Evolutionary conservation across 92 coral and sea anemone species (phyloP).

Genomic region (Palythoa caribaeorum): DNA sequence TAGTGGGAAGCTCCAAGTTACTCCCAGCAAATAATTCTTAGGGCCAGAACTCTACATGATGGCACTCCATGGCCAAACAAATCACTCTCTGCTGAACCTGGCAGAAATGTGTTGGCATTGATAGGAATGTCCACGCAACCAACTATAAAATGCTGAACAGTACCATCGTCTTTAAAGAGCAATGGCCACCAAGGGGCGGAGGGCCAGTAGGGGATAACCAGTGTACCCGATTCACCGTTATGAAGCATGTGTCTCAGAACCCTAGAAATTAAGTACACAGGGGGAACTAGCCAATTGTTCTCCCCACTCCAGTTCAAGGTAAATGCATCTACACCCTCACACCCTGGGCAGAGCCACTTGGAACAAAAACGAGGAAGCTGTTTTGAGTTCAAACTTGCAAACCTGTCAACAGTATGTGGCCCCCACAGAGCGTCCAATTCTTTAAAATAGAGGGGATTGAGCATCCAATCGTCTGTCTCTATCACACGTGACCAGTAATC

Average conservation of each 20-base stretch:
- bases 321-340: conserved; percentile 72
- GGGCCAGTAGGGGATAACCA: conserved; percentile 57
- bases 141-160: conserved; percentile 15
- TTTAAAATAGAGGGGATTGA: conserved; percentile 56
- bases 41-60: conserved; percentile 40
- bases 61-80: conserved; percentile 56
- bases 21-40: conserved; percentile 19
- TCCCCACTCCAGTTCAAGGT: conserved; percentile 67
- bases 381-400: too few species aligned
- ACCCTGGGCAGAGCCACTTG: conserved; percentile 66
- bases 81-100: conserved; percentile 55
- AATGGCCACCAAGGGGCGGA: conserved; percentile 59
- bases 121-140: conserved; percentile 47
- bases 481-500: conserved; percentile 75
- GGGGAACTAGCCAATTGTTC: conserved; percentile 77
- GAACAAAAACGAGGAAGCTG: neutral
- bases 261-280: conserved; percentile 54
- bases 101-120: conserved; percentile 46
- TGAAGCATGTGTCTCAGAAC: neutral
- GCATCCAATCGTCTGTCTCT: conserved; percentile 65
- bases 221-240: too few species aligned
- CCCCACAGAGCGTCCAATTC: conserved; percentile 38
- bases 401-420: too few species aligned
- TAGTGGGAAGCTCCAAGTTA: conserved; percentile 15
- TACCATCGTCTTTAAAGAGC: conserved; percentile 38